Conservation (phyloP, 2,113 vertebrate species). For the Leptocoma aspasia region DNA sequence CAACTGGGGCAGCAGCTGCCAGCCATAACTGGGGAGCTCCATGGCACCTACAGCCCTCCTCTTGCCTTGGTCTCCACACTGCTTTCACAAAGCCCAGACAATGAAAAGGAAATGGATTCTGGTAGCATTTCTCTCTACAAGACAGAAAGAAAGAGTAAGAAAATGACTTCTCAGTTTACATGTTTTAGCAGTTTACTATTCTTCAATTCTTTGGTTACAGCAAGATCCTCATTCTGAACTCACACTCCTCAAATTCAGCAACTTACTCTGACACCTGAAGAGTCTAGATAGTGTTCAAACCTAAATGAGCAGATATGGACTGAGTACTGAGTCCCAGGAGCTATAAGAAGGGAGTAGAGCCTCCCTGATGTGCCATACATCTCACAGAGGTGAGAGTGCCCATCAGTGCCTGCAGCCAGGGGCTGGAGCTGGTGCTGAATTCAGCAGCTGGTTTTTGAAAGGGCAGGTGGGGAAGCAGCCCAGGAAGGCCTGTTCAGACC, state of each 20-base stretch:
- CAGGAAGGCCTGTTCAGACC: not conserved
- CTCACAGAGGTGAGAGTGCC: not conserved
- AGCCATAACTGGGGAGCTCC: slow-evolving; percentile 85
- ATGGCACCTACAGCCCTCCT: slow-evolving; percentile 18
- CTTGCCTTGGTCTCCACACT: not conserved
- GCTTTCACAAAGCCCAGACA: not conserved
- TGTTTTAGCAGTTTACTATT: not conserved
- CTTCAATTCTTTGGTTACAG: not conserved
- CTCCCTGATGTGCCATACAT: not conserved
- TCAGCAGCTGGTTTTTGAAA: not conserved
- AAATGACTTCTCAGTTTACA: not conserved
- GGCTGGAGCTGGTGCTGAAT: not conserved
- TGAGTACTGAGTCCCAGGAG: not conserved
- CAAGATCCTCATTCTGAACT: not conserved
- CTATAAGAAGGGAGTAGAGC: not conserved
- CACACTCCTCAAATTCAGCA: not conserved
- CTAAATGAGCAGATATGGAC: not conserved
- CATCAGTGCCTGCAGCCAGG: not conserved
- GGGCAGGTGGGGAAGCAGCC: not conserved
- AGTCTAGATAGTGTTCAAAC: not conserved
- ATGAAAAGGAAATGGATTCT: not conserved
- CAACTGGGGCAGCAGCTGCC: slow-evolving; percentile 86
- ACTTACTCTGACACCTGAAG: not conserved
- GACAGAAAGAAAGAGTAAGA: not conserved
- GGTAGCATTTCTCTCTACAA: not conserved